Conservation (phyloP, 2,113 vertebrate species). For the Larimichthys polyactis region DNA sequence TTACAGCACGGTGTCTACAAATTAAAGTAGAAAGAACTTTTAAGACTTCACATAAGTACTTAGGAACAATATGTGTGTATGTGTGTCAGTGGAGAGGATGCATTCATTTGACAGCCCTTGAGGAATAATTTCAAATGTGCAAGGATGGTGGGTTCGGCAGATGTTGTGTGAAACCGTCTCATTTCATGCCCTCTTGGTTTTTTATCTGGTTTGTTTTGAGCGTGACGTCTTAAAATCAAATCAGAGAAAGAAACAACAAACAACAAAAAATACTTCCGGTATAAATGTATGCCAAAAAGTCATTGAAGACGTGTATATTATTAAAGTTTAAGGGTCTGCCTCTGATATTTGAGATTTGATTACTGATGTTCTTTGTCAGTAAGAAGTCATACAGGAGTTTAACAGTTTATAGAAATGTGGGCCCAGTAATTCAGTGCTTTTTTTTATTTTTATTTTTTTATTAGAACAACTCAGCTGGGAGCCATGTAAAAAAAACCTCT, state of each 20-base stretch:
- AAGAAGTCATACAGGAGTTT: neutral
- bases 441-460: neutral
- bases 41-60: neutral
- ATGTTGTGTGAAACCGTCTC: conserved; percentile 47
- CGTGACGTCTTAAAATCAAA: conserved; percentile 2
- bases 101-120: conserved; percentile 42
- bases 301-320: neutral
- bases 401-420: neutral
- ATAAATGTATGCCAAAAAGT: neutral
- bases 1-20: conserved; percentile 22
- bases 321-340: neutral
- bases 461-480: conserved; percentile 38
- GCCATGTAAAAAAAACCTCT: conserved; percentile 33
- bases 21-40: conserved; percentile 43
- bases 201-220: conserved; percentile 42
- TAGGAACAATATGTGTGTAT: neutral
- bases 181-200: conserved; percentile 49
- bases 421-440: conserved; percentile 11
- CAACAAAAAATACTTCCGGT: neutral
- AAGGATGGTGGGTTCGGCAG: conserved; percentile 38
- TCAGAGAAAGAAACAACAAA: neutral
- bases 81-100: neutral
- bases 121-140: conserved; percentile 30
- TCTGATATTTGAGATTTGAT: conserved; percentile 26
- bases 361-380: conserved; percentile 21